Percentiles rank a stretch among this genome's conserved stretches.
Evolutionary conservation across 2,113 vertebrate species (phyloP).

Genomic region (Aix galericulata): DNA sequence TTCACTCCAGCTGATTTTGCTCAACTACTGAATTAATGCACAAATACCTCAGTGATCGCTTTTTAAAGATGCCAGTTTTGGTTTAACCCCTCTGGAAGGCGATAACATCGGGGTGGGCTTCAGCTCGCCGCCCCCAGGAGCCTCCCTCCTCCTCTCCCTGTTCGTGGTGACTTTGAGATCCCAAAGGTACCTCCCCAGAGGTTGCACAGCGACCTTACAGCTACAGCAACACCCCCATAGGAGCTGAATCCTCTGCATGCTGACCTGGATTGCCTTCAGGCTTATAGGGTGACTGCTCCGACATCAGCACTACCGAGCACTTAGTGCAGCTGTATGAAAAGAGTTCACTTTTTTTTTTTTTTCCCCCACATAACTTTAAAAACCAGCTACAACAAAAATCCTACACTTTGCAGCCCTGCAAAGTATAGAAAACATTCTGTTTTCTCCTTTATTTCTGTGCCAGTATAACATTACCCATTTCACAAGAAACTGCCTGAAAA

Average conservation of each 20-base stretch:
- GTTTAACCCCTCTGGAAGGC: neutral
- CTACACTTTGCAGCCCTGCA: neutral
- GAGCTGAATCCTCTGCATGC: neutral
- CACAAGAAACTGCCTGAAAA: neutral
- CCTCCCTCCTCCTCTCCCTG: neutral
- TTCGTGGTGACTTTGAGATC: neutral
- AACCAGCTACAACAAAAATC: neutral
- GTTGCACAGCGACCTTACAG: neutral
- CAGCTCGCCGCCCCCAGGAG: neutral
- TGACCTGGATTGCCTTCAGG: neutral
- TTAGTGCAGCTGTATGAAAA: neutral
- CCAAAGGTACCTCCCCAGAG: neutral
- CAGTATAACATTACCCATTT: neutral
- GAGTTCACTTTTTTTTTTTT: neutral
- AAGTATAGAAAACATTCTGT: too few relatives aligned
- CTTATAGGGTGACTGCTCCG: neutral
- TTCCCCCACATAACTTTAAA: neutral
- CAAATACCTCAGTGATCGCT: neutral
- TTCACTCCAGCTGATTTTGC: constrained; percentile 29
- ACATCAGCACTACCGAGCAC: neutral
- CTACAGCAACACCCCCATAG: neutral
- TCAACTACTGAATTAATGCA: constrained; percentile 33
- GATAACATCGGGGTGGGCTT: neutral
- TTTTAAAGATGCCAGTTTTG: constrained; percentile 6
- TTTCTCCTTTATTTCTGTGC: neutral